Percentiles rank a stretch among this genome's conserved stretches.
Evolutionary conservation across 2,797 vertebrate species (phyloP).

Genomic region (Varecia variegata): DNA sequence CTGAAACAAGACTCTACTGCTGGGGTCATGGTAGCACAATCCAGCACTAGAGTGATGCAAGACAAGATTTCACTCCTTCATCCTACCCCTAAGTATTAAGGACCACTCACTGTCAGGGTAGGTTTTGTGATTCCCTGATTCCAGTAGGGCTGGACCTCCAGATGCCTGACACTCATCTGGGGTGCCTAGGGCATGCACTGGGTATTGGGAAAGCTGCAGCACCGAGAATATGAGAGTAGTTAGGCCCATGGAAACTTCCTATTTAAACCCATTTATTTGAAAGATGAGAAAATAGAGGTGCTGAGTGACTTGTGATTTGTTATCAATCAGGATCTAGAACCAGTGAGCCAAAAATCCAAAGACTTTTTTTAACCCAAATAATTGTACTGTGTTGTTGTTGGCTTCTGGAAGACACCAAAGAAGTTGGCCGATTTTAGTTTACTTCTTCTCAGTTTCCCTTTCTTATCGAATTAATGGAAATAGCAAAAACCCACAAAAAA

Average conservation of each 20-base stretch:
- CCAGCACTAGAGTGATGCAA: background rate
- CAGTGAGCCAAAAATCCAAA: background rate
- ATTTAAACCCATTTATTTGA: background rate
- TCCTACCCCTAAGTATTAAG: background rate
- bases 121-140: background rate
- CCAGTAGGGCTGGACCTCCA: background rate
- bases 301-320: background rate
- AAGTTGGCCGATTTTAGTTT: background rate
- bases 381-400: background rate
- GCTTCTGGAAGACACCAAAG: background rate
- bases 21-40: background rate
- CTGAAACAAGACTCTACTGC: background rate
- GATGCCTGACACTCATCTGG: background rate
- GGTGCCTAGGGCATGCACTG: background rate
- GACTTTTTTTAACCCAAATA: background rate
- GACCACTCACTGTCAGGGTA: background rate
- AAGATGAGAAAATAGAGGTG: background rate
- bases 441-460: background rate
- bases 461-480: background rate
- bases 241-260: background rate
- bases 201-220: background rate
- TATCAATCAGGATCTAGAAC: background rate
- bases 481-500: background rate
- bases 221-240: background rate
- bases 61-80: background rate